Evolutionary conservation across 2,113 vertebrate genomes (phyloP), one percentile per base, ranked within the genome.

Genomic region (Xenopus laevis): DNA sequence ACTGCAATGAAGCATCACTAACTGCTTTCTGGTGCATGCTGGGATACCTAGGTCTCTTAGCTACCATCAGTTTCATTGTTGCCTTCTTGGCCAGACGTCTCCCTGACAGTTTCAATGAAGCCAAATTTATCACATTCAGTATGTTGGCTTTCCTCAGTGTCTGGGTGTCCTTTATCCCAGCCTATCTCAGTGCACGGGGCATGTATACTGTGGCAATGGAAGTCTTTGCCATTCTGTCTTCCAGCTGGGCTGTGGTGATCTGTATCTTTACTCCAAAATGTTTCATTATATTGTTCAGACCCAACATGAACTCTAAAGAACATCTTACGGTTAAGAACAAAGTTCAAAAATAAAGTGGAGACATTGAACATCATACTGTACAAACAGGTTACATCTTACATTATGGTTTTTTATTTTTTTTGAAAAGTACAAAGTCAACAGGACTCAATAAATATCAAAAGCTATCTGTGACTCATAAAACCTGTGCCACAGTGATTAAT

Each of bases 261-360:
- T 79, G 62, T 10, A 81, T 78, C 47, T 79, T 79, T 77, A 30
- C 67, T 9, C 71, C 72, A 9, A 80, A 80, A 64, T 74, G 68
- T 30, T 78, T 65, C 7, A 50, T 78, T 64, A 59, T 78, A 58
- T 44, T 80, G 18, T 13, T 80, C 13, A 58, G 57, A 7, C 79
- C 72, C 17, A 57, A 68, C n/a, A 17, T 68, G 30, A 75, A 74
- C 17, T 47, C 21, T 9, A 74, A 27, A 16, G 18, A 67, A 15
- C 59, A 65, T 10, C 12, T 77, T 44, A 50, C 12, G 4, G 12
- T 13, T 2, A 50, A 50, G 15, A 16, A 13, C 47, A 50, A 15
- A 50, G 15, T 12, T 50, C 11, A 50, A 16, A 50, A 50, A 50
- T 16, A 12, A 50, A 50, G 15, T 50, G 47, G 1, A 40, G 8